phyloP scores from a whole-genome alignment of 2,888 invertebrate genomes.

The Allophyes oxyacanthae region DNA sequence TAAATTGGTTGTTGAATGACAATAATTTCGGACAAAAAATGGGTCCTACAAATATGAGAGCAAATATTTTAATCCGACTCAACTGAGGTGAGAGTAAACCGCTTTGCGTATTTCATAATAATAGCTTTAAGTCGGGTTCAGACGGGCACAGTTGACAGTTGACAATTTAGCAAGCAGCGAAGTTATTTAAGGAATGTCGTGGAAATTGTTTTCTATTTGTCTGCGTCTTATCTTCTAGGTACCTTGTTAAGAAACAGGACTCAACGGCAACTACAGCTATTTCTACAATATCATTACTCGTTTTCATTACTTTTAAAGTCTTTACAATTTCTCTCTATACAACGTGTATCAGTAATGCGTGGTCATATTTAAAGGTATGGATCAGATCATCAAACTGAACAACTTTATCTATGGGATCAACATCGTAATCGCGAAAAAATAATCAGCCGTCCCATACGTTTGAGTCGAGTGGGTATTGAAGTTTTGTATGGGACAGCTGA shows the following conservation, averaged over 20 bases:
- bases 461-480: no score
- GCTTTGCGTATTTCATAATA: conserved; percentile 54
- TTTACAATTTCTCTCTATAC: no score
- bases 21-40: conserved; percentile 38
- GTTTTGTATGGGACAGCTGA: no score
- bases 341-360: no score
- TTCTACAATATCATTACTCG: conserved; percentile 16
- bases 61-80: conserved; percentile 57
- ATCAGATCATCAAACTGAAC: no score
- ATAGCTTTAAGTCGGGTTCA: conserved; percentile 45
- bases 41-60: conserved; percentile 51
- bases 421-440: no score
- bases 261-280: conserved; percentile 23
- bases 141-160: conserved; percentile 30
- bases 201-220: conserved; percentile 33
- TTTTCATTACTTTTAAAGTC: background rate
- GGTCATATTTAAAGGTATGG: no score
- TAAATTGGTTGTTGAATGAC: conserved; percentile 23
- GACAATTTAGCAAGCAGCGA: conserved; percentile 32
- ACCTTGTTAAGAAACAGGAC: conserved; percentile 22
- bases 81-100: conserved; percentile 54
- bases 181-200: conserved; percentile 44
- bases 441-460: no score
- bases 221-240: conserved; percentile 24
- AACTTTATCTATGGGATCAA: no score